Conservation (phyloP, 2,113 vertebrate genomes). For the Gavia stellata region DNA sequence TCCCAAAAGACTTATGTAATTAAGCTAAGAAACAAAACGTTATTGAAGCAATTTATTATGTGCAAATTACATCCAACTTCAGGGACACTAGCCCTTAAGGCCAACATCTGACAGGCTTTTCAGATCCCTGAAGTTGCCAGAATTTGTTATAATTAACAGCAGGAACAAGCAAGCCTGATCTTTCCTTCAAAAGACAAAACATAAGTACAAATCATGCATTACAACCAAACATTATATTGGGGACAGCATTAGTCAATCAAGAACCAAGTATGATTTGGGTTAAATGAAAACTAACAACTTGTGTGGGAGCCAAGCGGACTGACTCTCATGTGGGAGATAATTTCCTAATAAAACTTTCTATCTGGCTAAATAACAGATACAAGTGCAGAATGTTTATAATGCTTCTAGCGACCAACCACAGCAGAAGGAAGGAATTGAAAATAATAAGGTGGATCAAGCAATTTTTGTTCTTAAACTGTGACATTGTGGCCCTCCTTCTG, state of each 20-base stretch:
- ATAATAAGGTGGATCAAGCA: background rate
- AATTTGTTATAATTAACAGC: conserved; percentile 25
- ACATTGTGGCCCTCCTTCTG: background rate
- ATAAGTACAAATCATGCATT: background rate
- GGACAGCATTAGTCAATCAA: background rate
- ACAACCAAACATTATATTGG: background rate
- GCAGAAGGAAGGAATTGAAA: background rate
- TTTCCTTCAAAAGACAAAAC: background rate
- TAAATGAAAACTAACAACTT: background rate
- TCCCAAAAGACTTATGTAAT: conserved; percentile 58
- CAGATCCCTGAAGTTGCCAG: conserved; percentile 2
- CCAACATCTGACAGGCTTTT: conserved; percentile 36
- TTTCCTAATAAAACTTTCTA: background rate
- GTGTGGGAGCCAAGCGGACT: background rate
- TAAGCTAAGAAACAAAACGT: conserved; percentile 53
- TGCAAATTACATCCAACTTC: conserved; percentile 55
- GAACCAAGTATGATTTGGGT: background rate
- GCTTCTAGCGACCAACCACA: background rate
- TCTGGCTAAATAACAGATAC: background rate
- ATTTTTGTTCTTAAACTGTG: background rate
- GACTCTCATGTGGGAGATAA: background rate
- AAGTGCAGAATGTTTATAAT: background rate
- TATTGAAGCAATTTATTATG: conserved; percentile 56
- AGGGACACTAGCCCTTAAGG: conserved; percentile 16
- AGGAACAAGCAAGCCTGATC: conserved; percentile 9